phyloP scores from a whole-genome alignment of 2,113 vertebrate genomes.

The Mesocricetus auratus region DNA sequence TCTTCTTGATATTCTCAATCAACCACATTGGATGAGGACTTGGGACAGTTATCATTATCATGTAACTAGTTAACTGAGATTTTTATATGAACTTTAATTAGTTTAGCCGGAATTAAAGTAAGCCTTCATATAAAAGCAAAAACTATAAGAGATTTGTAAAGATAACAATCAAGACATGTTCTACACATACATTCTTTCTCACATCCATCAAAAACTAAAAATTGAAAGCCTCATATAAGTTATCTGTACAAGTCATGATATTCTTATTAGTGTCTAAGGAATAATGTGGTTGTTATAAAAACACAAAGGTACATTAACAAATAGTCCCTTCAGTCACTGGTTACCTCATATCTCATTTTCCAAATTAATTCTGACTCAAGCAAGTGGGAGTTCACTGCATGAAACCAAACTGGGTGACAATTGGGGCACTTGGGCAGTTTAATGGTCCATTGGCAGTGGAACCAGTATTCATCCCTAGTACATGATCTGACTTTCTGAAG shows the following conservation, averaged over 20 bases:
- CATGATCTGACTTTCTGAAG: too few relatives aligned
- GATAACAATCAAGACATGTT: conserved; percentile 7
- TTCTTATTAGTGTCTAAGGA: not conserved
- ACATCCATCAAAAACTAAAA: conserved; percentile 4
- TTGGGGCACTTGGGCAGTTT: too few relatives aligned
- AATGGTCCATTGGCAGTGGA: too few relatives aligned
- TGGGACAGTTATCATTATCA: conserved; percentile 4
- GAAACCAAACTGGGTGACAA: too few relatives aligned
- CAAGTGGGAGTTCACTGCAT: too few relatives aligned
- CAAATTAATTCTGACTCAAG: not conserved
- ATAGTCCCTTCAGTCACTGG: not conserved
- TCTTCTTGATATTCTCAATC: conserved; percentile 46
- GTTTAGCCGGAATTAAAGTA: conserved; percentile 50
- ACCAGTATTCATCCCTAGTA: too few relatives aligned
- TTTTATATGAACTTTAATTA: not conserved
- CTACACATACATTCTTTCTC: not conserved
- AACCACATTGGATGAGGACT: not conserved
- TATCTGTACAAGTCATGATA: not conserved
- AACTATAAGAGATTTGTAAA: conserved; percentile 6
- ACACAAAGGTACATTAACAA: not conserved
- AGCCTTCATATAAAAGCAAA: not conserved
- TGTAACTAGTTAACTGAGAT: not conserved
- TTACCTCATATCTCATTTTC: not conserved
- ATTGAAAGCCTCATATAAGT: not conserved
- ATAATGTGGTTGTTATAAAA: not conserved